These are phyloP conservation scores for Gymnocephalus cernua DNA, from an alignment of 2,113 vertebrate genomes.

Conservation along the genomic window DNA sequence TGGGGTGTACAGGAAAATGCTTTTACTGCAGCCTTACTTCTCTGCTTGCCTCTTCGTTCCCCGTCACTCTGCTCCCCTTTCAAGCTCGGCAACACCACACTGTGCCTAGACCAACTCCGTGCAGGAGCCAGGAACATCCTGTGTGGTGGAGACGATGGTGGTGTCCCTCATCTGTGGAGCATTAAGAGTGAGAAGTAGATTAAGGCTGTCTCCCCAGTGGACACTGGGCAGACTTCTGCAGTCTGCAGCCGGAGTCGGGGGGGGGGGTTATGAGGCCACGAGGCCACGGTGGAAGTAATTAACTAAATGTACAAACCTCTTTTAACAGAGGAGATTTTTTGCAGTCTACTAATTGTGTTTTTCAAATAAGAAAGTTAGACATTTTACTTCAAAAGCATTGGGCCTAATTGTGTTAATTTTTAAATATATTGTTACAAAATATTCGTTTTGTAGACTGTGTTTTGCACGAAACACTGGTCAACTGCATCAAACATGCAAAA, in stretches of 20 bases:
- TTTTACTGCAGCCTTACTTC: constrained; percentile 42
- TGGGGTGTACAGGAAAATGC: constrained; percentile 60
- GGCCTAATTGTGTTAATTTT: not conserved
- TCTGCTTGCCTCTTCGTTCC: constrained; percentile 4
- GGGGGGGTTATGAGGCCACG: not conserved
- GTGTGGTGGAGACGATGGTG: constrained; percentile 50
- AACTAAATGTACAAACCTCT: constrained; percentile 11
- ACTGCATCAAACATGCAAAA: not conserved
- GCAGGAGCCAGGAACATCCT: constrained; percentile 43
- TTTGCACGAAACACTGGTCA: not conserved
- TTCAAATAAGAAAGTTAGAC: not conserved
- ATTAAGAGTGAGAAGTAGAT: constrained; percentile 78
- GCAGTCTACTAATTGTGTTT: not conserved
- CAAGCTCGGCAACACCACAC: constrained; percentile 17
- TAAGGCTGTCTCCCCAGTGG: constrained; percentile 69
- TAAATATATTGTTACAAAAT: not conserved
- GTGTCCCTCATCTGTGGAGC: constrained; percentile 72
- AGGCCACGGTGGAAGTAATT: not conserved
- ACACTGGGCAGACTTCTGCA: constrained; percentile 68
- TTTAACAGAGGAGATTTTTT: constrained; percentile 12
- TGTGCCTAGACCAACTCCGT: not conserved
- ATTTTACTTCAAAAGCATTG: not conserved
- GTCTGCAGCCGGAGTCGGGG: constrained; percentile 30
- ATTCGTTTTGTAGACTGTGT: not conserved
- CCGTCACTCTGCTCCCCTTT: constrained; percentile 29